Evolutionary conservation across 2,888 invertebrate species (phyloP), one percentile per base, ranked within the genome.

Genomic region (Toxonevra muliebris): DNA sequence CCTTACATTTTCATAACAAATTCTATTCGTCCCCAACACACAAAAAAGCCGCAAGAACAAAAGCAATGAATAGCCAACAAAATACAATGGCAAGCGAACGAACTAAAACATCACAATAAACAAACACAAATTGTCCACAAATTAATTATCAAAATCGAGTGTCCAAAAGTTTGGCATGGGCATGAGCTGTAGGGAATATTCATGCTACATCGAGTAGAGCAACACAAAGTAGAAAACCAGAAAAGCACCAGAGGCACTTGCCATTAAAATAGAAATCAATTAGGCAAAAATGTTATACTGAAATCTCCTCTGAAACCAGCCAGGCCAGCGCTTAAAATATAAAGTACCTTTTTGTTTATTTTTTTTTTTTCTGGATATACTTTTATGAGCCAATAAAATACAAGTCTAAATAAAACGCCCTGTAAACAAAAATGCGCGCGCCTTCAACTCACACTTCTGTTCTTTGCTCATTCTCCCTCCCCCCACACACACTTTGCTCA

Each of bases 41-140:
- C n/a, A 42, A 7, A 62, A 12, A 41, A 54, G n/a, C 62, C 41
- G 8, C 30, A 54, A n/a, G 10, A 20, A 43, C 43, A 30, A 54
- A 19, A 41, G 53, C 54, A 62, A 53, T 19, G 20, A 41, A 53
- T 53, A 19, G 41, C 58, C 66, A 53, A 45, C 58, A 61, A 15
- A 42, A 43, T 43, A n/a, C 41, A 12, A n/a, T 50, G 50, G 50
- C n/a, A 59, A 15, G 59, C 59, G 58, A 58, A 19, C 59, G 42
- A 52, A 43, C 19, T 42, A 42, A 42, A 66, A 62, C 62, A 69
- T 66, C 63, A 61, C 68, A 79, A 79, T 80, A 79, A 81, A 80
- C 79, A 78, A 80, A 80, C 80, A 70, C 77, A 80, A 80, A 80
- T 80, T 79, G 81, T 79, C 80, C 81, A 72, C 80, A 80, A 75